A percentile compares a stretch with the other conserved stretches of the same genome.
Evolutionary conservation across 2,113 vertebrate species (phyloP).

Genomic region (Corapipo altera): DNA sequence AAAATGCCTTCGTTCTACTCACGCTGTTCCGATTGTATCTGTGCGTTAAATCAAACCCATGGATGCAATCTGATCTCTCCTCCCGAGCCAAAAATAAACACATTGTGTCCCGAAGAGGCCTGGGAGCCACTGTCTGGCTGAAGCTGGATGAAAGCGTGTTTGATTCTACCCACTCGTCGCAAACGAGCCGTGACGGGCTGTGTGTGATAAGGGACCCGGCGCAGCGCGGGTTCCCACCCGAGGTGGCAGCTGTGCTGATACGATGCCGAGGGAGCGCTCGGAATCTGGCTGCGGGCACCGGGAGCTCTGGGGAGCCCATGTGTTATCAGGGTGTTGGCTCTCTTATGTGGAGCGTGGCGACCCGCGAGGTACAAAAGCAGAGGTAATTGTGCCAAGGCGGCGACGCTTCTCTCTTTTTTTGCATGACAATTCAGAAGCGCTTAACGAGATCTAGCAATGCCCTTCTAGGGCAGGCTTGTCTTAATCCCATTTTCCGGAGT

Average conservation of each 20-base stretch:
- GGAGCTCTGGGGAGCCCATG: neutral
- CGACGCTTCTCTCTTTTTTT: neutral
- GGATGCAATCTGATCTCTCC: neutral
- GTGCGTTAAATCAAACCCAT: conserved; percentile 12
- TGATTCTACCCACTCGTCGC: neutral
- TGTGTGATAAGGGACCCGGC: neutral
- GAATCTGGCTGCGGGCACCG: neutral
- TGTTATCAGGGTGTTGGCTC: neutral
- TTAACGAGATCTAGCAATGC: neutral
- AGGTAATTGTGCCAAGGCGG: neutral
- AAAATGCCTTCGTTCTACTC: neutral
- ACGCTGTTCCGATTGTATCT: neutral
- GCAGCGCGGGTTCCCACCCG: rapidly evolving
- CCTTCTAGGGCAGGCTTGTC: neutral
- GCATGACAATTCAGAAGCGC: neutral
- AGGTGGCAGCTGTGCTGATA: rapidly evolving
- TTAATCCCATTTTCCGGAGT: conserved; percentile 49
- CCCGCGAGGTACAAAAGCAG: neutral
- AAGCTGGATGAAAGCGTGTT: neutral
- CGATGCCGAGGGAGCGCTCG: neutral
- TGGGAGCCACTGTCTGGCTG: neutral
- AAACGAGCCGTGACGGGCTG: neutral
- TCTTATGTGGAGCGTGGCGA: neutral
- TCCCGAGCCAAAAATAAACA: conserved; percentile 9
- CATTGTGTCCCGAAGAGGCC: conserved; percentile 16